These are phyloP conservation scores for Epinephelus fuscoguttatus DNA, from an alignment of 2,113 vertebrate species.

Conservation along the genomic window DNA sequence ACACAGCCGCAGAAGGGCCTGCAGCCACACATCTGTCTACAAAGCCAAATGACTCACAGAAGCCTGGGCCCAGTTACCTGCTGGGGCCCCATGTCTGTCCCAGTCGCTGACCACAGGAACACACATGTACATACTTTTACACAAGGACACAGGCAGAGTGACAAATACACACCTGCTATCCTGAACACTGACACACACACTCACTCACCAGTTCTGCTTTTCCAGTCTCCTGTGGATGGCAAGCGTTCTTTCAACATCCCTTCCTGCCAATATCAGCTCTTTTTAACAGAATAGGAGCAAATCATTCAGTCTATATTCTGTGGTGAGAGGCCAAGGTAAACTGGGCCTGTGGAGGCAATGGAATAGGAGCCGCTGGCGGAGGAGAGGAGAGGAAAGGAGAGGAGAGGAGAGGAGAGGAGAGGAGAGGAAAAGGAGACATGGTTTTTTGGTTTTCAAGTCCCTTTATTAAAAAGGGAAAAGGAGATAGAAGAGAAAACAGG, in stretches of 20 bases:
- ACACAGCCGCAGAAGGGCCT: conserved; percentile 51
- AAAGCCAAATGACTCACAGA: conserved; percentile 67
- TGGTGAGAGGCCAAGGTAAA: conserved; percentile 70
- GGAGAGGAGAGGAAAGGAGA: background rate
- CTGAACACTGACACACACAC: conserved; percentile 19
- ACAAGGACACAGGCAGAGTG: conserved; percentile 43
- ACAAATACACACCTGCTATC: conserved; percentile 55
- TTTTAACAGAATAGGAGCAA: conserved; percentile 68
- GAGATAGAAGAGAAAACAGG: background rate
- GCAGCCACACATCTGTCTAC: conserved; percentile 74
- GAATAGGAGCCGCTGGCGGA: conserved; percentile 44
- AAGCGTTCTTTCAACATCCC: conserved; percentile 64
- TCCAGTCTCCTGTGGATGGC: conserved; percentile 59
- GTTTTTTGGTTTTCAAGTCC: no score
- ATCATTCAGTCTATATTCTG: conserved; percentile 71
- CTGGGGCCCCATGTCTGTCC: conserved; percentile 64
- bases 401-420: conserved; percentile 8
- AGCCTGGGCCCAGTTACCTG: conserved; percentile 71
- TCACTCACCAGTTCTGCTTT: conserved; percentile 20
- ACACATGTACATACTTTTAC: conserved; percentile 60
- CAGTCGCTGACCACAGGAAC: conserved; percentile 64
- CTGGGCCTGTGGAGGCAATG: conserved; percentile 46
- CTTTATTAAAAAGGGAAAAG: background rate
- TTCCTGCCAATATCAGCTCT: conserved; percentile 75
- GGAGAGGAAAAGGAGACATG: background rate